These are phyloP conservation scores for Scaeva pyrastri DNA, from an alignment of 2,888 invertebrate genomes.

Conservation along the genomic window DNA sequence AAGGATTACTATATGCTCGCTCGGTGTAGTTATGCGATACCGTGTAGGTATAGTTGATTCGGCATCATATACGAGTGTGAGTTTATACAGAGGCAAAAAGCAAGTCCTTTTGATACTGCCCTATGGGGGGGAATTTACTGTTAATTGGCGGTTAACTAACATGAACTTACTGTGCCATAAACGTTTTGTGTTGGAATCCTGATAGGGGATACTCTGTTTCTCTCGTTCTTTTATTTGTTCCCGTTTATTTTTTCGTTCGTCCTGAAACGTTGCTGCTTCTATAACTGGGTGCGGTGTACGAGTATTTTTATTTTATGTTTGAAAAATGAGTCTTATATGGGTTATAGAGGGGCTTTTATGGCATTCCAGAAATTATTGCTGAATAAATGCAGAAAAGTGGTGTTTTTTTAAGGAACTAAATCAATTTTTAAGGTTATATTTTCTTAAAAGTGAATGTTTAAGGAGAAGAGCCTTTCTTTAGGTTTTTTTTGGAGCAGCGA, in stretches of 20 bases:
- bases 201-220: slow-evolving; percentile 30
- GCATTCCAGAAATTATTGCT: slow-evolving; percentile 46
- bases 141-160: slow-evolving; percentile 75
- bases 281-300: background rate
- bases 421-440: slow-evolving; percentile 41
- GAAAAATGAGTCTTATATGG: slow-evolving; percentile 56
- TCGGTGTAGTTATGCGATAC: slow-evolving; percentile 10
- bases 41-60: slow-evolving; percentile 43
- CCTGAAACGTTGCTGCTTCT: background rate
- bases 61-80: too few species aligned
- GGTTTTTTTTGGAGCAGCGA: background rate
- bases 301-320: slow-evolving; percentile 36
- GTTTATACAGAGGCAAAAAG: slow-evolving; percentile 6
- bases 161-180: slow-evolving; percentile 71
- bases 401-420: slow-evolving; percentile 39
- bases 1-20: slow-evolving; percentile 40
- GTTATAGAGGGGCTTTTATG: slow-evolving; percentile 42
- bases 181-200: slow-evolving; percentile 48
- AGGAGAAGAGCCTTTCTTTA: background rate
- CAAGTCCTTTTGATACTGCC: slow-evolving; percentile 58
- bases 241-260: slow-evolving; percentile 7
- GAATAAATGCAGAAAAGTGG: slow-evolving; percentile 42
- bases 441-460: background rate
- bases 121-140: slow-evolving; percentile 68
- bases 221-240: background rate